Evolutionary conservation across 2,113 vertebrate species (phyloP), one percentile per base, ranked within the genome.

Genomic region (Mellivora capensis): DNA sequence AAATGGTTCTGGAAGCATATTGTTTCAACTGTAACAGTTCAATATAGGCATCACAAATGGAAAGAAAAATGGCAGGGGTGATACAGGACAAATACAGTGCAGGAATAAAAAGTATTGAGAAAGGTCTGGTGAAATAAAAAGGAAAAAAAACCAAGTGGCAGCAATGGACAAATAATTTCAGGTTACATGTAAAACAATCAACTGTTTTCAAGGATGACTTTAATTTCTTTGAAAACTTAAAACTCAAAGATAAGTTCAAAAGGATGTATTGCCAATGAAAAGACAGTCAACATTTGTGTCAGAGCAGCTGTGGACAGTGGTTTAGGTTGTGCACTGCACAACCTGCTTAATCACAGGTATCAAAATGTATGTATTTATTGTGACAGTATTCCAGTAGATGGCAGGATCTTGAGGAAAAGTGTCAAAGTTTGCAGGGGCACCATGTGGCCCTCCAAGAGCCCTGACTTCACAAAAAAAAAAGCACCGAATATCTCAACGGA

Each of bases 221-320:
- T 95, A 49, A 81, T 44, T 94, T 59, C 67, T 93, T 64, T 77
- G 27, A 79, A 79, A 96, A 90, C 79, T 18, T 64, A 95, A 97
- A 85, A 77, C 18, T 80, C 44, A 84, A 64, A 69, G 67, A 17
- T n/a, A 79, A 72, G 21, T 23, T 23, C 34, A 52, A 54, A 95
- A 93, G 27, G 57, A 57, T 11, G 4, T 2, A 82, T 17, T 59
- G 34, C 29, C 47, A 81, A 4, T 2, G 57, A 61, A 44, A 93
- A 82, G 71, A 42, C 8, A 62, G 37, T 20, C n/a, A n/a, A 21
- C 34, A 31, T 9, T 21, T 2, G 34, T 18, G 17, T 47, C 54
- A 29, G 47, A 42, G 64, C 18, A 62, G 59, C 21, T 20, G 39
- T 5, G 29, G 80, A 76, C 6, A 23, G 61, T 2, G 8, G n/a